A percentile compares a stretch with the other conserved stretches of the same genome.
These are phyloP conservation scores for Ligdia adustata DNA, from an alignment of 2,888 invertebrate genomes.

Conservation along the genomic window DNA sequence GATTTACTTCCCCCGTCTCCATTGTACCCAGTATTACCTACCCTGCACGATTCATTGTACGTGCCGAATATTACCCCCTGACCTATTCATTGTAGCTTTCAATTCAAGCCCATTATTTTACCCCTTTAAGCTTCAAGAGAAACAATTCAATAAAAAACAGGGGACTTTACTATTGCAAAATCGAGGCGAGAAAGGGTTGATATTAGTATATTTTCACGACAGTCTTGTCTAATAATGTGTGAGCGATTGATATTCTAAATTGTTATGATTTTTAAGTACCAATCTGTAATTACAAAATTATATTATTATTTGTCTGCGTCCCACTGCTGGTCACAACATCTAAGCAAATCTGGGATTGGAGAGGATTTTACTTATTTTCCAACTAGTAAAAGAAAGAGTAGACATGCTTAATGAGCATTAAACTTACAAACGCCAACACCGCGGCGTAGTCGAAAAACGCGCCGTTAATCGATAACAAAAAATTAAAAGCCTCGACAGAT, in stretches of 20 bases:
- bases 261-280: no score
- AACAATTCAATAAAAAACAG: slow-evolving; percentile 31
- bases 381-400: no score
- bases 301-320: no score
- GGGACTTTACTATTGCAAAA: not conserved
- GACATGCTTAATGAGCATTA: no score
- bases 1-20: slow-evolving; percentile 20
- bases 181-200: no score
- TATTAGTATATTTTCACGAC: no score
- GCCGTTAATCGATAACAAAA: slow-evolving; percentile 60
- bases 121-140: slow-evolving; percentile 31
- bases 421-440: not conserved
- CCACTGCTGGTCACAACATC: no score
- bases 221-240: no score
- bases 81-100: slow-evolving; percentile 31
- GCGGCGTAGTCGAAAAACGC: slow-evolving; percentile 37
- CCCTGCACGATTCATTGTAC: slow-evolving; percentile 4
- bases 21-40: slow-evolving; percentile 25
- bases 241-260: no score
- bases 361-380: no score
- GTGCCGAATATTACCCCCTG: slow-evolving; percentile 23
- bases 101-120: slow-evolving; percentile 35
- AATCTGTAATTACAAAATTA: no score
- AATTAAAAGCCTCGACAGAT: slow-evolving; percentile 65
- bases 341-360: no score